Evolutionary conservation across 2,888 invertebrate genomes (phyloP).

Genomic region (Stenoptilia bipunctidactyla): DNA sequence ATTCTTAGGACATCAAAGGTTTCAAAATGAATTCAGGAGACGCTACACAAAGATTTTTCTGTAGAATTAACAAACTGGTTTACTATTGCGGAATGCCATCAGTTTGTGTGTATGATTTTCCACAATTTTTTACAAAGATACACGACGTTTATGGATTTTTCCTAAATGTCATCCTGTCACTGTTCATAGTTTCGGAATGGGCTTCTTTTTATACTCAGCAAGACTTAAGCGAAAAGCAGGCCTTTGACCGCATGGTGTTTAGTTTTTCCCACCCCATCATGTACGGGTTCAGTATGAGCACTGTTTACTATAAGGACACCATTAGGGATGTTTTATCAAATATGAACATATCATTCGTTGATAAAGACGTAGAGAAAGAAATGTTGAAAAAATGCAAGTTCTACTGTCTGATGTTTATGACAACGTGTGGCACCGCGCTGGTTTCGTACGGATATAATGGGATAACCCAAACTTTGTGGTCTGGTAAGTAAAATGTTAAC

Average conservation of each 20-base stretch:
- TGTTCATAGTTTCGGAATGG: background rate
- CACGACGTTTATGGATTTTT: background rate
- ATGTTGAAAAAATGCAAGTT: constrained; percentile 12
- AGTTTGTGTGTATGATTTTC: background rate
- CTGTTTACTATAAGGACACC: background rate
- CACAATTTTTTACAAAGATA: background rate
- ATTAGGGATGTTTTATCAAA: background rate
- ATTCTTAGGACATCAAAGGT: too few relatives aligned
- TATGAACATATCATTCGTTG: constrained; percentile 15
- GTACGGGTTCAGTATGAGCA: background rate
- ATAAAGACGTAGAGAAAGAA: constrained; percentile 9
- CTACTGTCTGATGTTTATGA: background rate
- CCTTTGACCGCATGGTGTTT: background rate
- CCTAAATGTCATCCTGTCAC: background rate
- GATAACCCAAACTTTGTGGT: background rate
- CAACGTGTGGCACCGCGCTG: background rate
- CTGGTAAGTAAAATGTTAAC: too few relatives aligned
- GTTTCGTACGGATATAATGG: background rate
- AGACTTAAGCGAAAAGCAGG: background rate
- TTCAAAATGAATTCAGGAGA: too few relatives aligned
- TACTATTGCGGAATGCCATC: too few relatives aligned
- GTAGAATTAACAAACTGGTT: too few relatives aligned
- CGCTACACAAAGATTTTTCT: too few relatives aligned
- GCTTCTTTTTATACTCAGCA: background rate
- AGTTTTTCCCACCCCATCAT: background rate